Percentiles rank a stretch among this genome's conserved stretches.
These are phyloP conservation scores for Drosophila maculinotata DNA, from an alignment of 2,888 invertebrate genomes.

Conservation along the genomic window DNA sequence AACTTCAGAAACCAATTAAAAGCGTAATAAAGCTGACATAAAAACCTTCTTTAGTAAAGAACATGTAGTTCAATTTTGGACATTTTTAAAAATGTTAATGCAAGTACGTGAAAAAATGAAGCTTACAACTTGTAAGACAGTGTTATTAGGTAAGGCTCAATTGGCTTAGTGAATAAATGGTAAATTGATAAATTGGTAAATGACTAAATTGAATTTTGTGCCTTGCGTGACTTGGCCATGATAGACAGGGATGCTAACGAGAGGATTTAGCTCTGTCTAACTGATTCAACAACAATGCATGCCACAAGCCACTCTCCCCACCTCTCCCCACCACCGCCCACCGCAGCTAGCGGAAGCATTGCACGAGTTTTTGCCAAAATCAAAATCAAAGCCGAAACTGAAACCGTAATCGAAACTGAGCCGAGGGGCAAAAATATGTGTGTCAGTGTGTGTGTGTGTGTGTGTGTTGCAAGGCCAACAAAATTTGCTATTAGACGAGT, in stretches of 20 bases:
- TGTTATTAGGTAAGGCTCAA: not conserved
- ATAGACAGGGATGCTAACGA: conserved; percentile 6
- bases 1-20: too few species aligned
- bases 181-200: conserved; percentile 40
- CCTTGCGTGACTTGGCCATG: conserved; percentile 18
- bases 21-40: too few species aligned
- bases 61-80: not conserved
- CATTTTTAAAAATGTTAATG: not conserved
- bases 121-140: conserved; percentile 1
- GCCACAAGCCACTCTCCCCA: too few species aligned
- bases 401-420: conserved; percentile 19
- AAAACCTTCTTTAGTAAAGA: too few species aligned
- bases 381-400: conserved; percentile 29
- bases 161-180: conserved; percentile 11
- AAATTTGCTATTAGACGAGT: conserved; percentile 71
- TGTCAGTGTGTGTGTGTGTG: conserved; percentile 26
- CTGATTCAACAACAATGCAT: conserved; percentile 19
- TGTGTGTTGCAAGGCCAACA: conserved; percentile 42
- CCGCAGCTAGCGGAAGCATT: conserved; percentile 4
- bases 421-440: conserved; percentile 47
- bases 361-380: conserved; percentile 11
- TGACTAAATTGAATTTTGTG: conserved; percentile 45
- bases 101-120: too few species aligned
- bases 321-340: not conserved
- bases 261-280: conserved; percentile 1